Evolutionary conservation across 2,797 vertebrate species (phyloP), one percentile per base, ranked within the genome.

Genomic region (Leptatherina wallacei): DNA sequence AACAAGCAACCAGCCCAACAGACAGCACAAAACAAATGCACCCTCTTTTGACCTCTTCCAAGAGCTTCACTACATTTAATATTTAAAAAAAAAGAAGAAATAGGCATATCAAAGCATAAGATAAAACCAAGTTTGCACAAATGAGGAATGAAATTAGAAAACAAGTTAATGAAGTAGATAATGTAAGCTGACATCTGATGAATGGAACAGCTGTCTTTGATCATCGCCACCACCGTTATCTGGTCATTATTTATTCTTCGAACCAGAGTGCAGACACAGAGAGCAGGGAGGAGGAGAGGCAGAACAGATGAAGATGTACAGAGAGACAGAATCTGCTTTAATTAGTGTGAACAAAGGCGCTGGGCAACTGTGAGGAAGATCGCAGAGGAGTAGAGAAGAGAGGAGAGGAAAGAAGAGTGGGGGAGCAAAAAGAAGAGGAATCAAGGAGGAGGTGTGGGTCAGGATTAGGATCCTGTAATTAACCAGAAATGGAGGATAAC

Each of bases 291-390:
- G 85, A 91, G 86, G 88, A 91, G 88, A 90, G 88, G 78, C 82
- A 90, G 90, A 93, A 91, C 89, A 97, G 95, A 97, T 98, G 96
- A 97, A 96, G 96, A 95, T 91, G 93, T 96, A 96, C 95, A 96
- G 95, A 94, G 94, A 96, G 94, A 95, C 95, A 95, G 96, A 96
- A 96, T 96, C 95, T 92, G 96, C 96, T 96, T 97, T 97, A 98
- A 98, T 98, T 98, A 97, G 95, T 93, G 93, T 93, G 95, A 97
- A 95, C 97, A 97, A 95, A 98, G 96, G 81, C 92, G 89, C 95
- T 85, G 93, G 94, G 94, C 95, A 93, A 93, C 95, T 95, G 92
- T 94, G 95, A 97, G 96, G 95, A 97, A 95, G 95, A 96, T 95
- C 95, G 94, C 94, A 95, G 92, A 95, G 95, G 95, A 95, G 82